Base-by-base conservation (phyloP, 2,888 invertebrate species). In the Apodemia hepburni region DNA sequence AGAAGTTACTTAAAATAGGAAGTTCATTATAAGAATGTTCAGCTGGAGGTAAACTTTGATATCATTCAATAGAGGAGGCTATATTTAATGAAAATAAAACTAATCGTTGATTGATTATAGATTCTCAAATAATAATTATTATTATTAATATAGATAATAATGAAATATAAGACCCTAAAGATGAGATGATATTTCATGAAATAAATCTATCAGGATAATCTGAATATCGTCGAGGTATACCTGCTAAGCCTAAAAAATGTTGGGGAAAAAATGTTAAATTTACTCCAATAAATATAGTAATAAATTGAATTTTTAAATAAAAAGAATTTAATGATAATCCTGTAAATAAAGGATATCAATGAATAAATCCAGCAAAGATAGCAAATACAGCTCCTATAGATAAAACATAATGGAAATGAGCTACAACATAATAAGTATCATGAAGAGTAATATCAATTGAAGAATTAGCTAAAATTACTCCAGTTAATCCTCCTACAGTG, bases 341-440 rank as follows among this genome's bases (percentile, higher is more conserved):
- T 59, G 93, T 93, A 77, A 96, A 93, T 89, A 95, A 74, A 0
- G 95, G 94, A 49, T 93, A 96, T 93, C 95, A 96, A 70, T 95
- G 93, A 78, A 94, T 90, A 82, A 96, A 93, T 71, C 95, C 95
- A 47, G 92, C 94, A 88, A 96, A 93, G 92, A 96, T 95, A 54
- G 95, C 94, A 92, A 96, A 96, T 74, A 96, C 95, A 3, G 96
- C 95, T 70, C 95, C 96, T 87, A 96, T 95, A 3, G 95, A 95
- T 75, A 96, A 73, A 1, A 96, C 96, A 92, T 96, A 96, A 79
- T 96, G 96, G 75, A 96, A 97, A 82, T 96, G 96, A 5, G 95
- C 96, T 45, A 96, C 96, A 61, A 96, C 96, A 93, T 96, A 97
- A 80, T 96, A 96, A n/a, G 96, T 96, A 77, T 96, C 96, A 87